phyloP scores from a whole-genome alignment of 2,113 vertebrate species.

The Marmota flaviventris region DNA sequence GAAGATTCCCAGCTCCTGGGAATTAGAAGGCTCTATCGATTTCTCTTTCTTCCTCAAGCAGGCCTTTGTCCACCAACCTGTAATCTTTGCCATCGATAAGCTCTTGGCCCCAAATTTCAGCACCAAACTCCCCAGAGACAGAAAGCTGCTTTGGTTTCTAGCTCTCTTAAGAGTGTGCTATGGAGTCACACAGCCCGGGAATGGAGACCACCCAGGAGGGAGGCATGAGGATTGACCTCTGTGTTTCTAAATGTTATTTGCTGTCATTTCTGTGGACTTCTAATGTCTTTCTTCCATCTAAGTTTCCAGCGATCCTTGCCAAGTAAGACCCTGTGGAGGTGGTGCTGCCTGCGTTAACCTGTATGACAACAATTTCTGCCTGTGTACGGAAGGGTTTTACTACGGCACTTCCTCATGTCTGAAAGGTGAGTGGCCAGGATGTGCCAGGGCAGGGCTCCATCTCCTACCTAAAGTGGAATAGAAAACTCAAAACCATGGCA shows the following conservation, averaged over 20 bases:
- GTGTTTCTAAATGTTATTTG: background rate
- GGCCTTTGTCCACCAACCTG: background rate
- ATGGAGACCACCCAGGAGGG: background rate
- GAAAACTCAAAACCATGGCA: background rate
- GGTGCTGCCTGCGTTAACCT: constrained; percentile 26
- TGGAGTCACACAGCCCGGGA: background rate
- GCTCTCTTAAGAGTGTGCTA: background rate
- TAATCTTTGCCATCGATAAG: background rate
- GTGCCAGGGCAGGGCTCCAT: background rate
- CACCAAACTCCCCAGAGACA: background rate
- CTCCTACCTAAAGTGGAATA: background rate
- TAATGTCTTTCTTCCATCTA: constrained; percentile 59
- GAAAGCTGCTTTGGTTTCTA: background rate
- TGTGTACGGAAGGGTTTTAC: constrained; percentile 76
- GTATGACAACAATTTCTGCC: rapidly evolving
- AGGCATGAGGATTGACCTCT: background rate
- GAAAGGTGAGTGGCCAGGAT: constrained; percentile 81
- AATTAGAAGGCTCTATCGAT: background rate
- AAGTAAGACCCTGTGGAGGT: rapidly evolving
- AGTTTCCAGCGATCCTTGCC: rapidly evolving
- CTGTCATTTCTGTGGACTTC: background rate
- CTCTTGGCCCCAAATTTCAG: background rate
- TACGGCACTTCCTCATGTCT: rapidly evolving
- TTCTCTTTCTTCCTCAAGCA: background rate
- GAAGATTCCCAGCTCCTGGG: background rate